Evolutionary conservation across 2,113 vertebrate species (phyloP).

Genomic region (Parotia lawesii): DNA sequence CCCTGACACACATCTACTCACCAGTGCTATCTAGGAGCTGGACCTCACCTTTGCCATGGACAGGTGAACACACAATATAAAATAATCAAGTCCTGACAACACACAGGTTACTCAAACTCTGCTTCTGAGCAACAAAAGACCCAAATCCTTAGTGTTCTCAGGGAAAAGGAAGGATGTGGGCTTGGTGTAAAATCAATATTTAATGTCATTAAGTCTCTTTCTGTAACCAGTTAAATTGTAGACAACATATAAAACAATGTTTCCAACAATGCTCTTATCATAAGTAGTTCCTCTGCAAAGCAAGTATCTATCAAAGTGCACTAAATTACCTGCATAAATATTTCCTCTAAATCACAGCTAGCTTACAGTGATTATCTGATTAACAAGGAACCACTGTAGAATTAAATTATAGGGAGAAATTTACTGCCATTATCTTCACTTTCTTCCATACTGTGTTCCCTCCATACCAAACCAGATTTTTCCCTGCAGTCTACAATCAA

Average conservation of each 20-base stretch:
- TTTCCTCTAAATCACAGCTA: neutral
- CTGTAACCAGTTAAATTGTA: neutral
- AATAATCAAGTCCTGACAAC: neutral
- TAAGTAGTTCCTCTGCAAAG: neutral
- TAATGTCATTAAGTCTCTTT: neutral
- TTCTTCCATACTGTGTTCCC: neutral
- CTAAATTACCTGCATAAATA: neutral
- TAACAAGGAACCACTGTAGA: neutral
- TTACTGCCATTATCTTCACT: neutral
- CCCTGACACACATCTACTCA: neutral
- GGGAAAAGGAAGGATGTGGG: neutral
- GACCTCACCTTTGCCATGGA: neutral
- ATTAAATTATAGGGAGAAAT: neutral
- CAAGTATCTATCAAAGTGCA: neutral
- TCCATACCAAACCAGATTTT: neutral
- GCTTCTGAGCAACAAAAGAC: neutral
- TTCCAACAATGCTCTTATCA: neutral
- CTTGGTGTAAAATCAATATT: neutral
- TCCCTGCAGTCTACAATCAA: neutral
- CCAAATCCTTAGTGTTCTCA: neutral
- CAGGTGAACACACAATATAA: neutral
- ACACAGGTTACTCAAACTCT: neutral
- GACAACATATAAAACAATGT: neutral
- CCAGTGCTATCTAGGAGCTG: neutral
- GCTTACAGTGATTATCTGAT: neutral